Base-by-base conservation (phyloP, 2,113 vertebrate genomes). In the Blennius ocellaris region DNA sequence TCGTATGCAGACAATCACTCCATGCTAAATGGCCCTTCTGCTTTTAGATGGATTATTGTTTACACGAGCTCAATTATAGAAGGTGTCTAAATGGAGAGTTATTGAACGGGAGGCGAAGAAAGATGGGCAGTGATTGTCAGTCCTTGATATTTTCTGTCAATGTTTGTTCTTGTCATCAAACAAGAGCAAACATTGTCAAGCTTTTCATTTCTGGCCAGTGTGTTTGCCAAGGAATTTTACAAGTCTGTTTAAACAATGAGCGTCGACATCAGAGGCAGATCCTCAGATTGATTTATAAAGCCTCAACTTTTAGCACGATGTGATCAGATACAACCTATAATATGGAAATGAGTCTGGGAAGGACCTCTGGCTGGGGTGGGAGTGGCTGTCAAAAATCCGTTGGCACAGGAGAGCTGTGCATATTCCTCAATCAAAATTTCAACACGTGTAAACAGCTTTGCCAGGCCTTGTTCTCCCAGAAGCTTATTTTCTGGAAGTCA, bases 41-140 rank as follows among this genome's bases (percentile, higher is more conserved):
- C 79, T 75, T 73, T 78, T 61, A 77, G 85, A 91, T 76, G 79
- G 86, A 90, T 91, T 84, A 88, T 86, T 83, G 85, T 92, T 92
- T 91, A 78, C 77, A 86, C 72, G 56, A 17, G 78, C 75, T 80
- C 90, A 87, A 91, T 92, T 90, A 90, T 47, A 40, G 44, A 45
- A 55, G 11, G 11, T 53, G 65, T 75, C n/a, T 56, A 52, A 76
- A 81, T 63, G 70, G 66, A 70, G 58, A 68, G 50, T 74, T 82
- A 79, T 79, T 55, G 78, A 80, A 66, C 55, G 59, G 61, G 52
- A 60, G 44, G 36, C 71, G 70, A 76, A 83, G 75, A 81, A 62
- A 78, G 84, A 89, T 85, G 70, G 77, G 77, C 81, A 80, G 67
- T 71, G 77, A 80, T 89, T 81, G 81, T 86, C 81, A 71, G 76